Evolutionary conservation across 2,888 invertebrate genomes (phyloP).

Genomic region (Rhamphomyia laevipes): DNA sequence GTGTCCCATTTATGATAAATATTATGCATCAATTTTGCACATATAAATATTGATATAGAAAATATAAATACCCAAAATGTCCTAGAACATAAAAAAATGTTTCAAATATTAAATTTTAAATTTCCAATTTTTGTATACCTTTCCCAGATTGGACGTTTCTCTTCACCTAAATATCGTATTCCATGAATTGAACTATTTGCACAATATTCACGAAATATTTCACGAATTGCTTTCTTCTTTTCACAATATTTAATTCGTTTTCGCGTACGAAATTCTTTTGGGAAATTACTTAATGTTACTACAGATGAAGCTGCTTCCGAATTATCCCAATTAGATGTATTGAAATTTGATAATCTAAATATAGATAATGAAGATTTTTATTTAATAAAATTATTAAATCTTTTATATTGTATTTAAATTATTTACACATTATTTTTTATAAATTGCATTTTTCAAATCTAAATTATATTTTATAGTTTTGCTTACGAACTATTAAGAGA

Average conservation of each 20-base stretch:
- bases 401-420: too few species aligned
- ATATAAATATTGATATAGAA: slow-evolving; percentile 45
- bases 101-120: neutral
- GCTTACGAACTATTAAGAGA: too few species aligned
- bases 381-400: too few species aligned
- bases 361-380: too few species aligned
- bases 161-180: slow-evolving; percentile 49
- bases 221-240: slow-evolving; percentile 18
- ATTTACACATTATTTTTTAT: too few species aligned
- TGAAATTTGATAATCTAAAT: too few species aligned
- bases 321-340: neutral
- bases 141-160: slow-evolving; percentile 43
- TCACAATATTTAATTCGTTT: neutral
- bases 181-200: slow-evolving; percentile 52
- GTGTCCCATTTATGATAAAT: slow-evolving; percentile 56
- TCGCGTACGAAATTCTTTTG: neutral
- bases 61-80: slow-evolving; percentile 33
- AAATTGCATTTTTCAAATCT: too few species aligned
- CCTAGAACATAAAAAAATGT: neutral
- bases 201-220: slow-evolving; percentile 45
- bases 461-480: too few species aligned
- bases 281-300: neutral
- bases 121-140: slow-evolving; percentile 35
- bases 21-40: slow-evolving; percentile 44
- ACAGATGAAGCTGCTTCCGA: neutral